Evolutionary conservation across 2,113 vertebrate species (phyloP), one percentile per base, ranked within the genome.

Genomic region (Gobius niger): DNA sequence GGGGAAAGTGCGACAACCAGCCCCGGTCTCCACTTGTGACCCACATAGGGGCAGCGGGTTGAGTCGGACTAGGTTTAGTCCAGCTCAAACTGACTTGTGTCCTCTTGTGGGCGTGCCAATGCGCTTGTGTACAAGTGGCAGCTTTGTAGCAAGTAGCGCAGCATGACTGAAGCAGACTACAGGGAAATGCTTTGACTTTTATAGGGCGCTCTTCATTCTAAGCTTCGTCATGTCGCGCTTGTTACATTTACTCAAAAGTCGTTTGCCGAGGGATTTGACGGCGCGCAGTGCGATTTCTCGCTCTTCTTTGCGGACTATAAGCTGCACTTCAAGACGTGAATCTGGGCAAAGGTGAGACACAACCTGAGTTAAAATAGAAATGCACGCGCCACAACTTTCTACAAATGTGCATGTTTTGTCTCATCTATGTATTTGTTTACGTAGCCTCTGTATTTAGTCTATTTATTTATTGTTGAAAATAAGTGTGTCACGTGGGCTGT

Each of bases 321-420:
- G 69, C 82, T 85, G 75, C 65, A 57, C 83, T 0, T 9, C 85
- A 15, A 84, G 70, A 40, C 87, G 59, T 73, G 76, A 47, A 1
- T 57, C 82, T 1, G 76, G 75, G 10, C 63, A 88, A 3, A 85
- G 89, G 91, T 92, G 82, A 89, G 90, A 47, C 7, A 50, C n/a
- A 52, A 15, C 7, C 15, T 9, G n/a, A 52, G 7, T 7, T 52
- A 16, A 52, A 34, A 4, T 34, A 24, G 24, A 24, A 24, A 24
- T 6, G 5, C 50, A 8, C 9, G 50, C 1, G n/a, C 12, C 2
- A 52, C 13, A 52, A 52, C 50, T 52, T 52, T 52, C 8, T 54
- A 7, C n/a, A 54, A n/a, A 54, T 18, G 9, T 24, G 24, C 1
- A 34, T 34, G 24, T 34, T 34, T 34, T 34, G 24, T 34, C 24